Conservation (phyloP, 2,888 invertebrate genomes). For the Cephus pulcher region DNA sequence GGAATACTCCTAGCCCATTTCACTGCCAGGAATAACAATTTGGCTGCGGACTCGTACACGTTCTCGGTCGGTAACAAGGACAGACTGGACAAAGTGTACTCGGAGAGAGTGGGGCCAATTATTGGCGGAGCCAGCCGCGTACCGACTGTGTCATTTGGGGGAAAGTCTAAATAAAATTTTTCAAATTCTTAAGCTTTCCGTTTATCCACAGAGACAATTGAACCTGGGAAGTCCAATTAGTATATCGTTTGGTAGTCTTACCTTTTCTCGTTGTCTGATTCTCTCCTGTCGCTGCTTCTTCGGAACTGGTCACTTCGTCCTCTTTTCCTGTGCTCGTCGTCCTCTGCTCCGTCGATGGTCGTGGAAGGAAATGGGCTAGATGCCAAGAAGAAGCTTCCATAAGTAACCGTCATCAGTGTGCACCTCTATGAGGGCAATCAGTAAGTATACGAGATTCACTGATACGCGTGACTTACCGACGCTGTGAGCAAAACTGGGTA, state of each 20-base stretch:
- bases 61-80: conserved; percentile 71
- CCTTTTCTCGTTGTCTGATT: conserved; percentile 40
- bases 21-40: conserved; percentile 80
- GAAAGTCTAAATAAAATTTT: conserved; percentile 4
- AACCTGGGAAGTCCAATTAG: background rate
- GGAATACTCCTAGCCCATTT: conserved; percentile 85
- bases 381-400: background rate
- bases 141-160: conserved; percentile 39
- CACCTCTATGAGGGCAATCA: background rate
- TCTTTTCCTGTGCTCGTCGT: conserved; percentile 71
- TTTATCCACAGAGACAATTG: background rate
- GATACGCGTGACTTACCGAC: conserved; percentile 47
- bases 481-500: conserved; percentile 50
- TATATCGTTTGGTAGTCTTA: background rate
- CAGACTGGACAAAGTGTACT: conserved; percentile 66
- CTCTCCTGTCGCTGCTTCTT: conserved; percentile 70
- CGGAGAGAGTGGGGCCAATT: conserved; percentile 60
- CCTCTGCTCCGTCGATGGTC: conserved; percentile 57
- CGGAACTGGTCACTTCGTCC: conserved; percentile 82
- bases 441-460: conserved; percentile 14
- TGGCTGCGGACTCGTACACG: conserved; percentile 79
- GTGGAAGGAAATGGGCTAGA: conserved; percentile 66
- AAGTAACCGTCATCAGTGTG: background rate
- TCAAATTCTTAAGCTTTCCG: background rate
- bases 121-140: conserved; percentile 49